phyloP scores from a whole-genome alignment of 1,140 invertebrate species.

The Drosophila saltans region DNA sequence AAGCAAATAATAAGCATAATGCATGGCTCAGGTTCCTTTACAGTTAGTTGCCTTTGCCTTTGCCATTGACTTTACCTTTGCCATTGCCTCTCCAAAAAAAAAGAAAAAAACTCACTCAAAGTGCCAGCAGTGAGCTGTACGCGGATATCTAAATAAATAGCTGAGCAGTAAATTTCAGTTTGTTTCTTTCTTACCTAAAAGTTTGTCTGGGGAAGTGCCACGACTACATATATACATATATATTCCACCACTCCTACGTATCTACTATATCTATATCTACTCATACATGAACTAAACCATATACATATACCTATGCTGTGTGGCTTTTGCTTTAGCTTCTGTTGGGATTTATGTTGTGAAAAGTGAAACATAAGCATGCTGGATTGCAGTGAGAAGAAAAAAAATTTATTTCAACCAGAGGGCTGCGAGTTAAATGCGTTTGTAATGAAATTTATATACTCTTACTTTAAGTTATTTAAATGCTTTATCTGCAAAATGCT shows the following conservation, averaged over 20 bases:
- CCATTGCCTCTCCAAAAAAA: background rate
- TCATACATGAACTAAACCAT: conserved; percentile 32
- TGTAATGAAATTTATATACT: background rate
- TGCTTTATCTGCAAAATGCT: no score
- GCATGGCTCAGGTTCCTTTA: conserved; percentile 63
- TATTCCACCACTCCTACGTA: no score
- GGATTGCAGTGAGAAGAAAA: conserved; percentile 58
- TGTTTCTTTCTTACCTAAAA: conserved; percentile 31
- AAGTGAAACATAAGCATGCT: conserved; percentile 76
- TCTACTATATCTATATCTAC: conserved; percentile 1
- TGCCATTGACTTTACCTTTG: background rate
- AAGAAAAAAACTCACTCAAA: conserved; percentile 11
- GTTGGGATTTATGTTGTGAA: conserved; percentile 78
- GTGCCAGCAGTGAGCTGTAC: conserved; percentile 8
- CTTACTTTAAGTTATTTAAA: background rate
- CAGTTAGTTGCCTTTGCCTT: conserved; percentile 38
- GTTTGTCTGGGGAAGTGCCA: conserved; percentile 37
- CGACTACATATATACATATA: no score
- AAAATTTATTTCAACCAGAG: conserved; percentile 5
- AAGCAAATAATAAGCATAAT: conserved; percentile 72
- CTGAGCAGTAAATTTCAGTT: conserved; percentile 57
- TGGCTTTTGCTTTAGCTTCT: conserved; percentile 59
- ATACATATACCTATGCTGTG: conserved; percentile 11
- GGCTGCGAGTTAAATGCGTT: background rate
- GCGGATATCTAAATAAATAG: conserved; percentile 72